Evolutionary conservation across 2,888 invertebrate species (phyloP).

Genomic region (Phoronis australis): DNA sequence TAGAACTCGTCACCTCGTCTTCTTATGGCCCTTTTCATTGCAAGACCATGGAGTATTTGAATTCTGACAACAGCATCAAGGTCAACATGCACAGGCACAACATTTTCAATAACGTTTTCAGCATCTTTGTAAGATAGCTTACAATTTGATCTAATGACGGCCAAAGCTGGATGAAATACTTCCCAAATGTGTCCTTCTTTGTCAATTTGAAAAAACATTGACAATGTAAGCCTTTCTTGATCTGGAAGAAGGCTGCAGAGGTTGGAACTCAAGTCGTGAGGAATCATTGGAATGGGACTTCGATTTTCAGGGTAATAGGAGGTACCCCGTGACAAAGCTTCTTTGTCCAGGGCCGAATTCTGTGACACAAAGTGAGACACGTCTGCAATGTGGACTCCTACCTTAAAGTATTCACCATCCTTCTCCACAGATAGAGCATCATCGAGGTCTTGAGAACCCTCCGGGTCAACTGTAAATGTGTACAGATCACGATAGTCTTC

Average conservation of each 20-base stretch:
- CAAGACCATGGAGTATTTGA: too few species aligned
- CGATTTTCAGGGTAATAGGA: conserved; percentile 24
- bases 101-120: conserved; percentile 30
- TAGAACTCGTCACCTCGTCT: too few species aligned
- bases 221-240: conserved; percentile 28
- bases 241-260: conserved; percentile 28
- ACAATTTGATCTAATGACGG: conserved; percentile 30
- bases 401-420: conserved; percentile 25
- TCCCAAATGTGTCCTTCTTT: conserved; percentile 24
- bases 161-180: conserved; percentile 21
- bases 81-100: too few species aligned
- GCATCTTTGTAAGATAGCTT: conserved; percentile 27
- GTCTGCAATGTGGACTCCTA: conserved; percentile 40
- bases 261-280: conserved; percentile 22
- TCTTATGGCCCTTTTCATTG: too few species aligned
- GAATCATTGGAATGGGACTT: conserved; percentile 30
- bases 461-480: conserved; percentile 29
- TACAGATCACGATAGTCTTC: conserved; percentile 22
- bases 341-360: conserved; percentile 27
- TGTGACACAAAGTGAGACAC: conserved; percentile 30
- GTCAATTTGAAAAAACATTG: conserved; percentile 29
- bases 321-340: conserved; percentile 22
- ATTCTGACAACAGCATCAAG: too few species aligned
- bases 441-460: conserved; percentile 17
- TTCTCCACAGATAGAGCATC: conserved; percentile 34